Evolutionary conservation across 2,888 invertebrate genomes (phyloP).

Genomic region (Aphidius colemani): DNA sequence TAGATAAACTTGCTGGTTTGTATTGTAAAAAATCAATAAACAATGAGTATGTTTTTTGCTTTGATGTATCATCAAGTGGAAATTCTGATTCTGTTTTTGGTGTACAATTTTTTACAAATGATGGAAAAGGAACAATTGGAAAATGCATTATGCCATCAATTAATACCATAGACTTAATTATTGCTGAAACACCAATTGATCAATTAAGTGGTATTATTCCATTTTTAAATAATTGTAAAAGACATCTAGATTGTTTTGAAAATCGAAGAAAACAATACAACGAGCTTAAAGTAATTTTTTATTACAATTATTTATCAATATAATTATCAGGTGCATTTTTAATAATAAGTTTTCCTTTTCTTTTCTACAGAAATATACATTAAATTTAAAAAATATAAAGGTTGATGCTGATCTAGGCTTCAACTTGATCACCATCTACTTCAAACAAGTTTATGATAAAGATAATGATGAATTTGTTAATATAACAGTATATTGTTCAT

Average conservation of each 20-base stretch:
- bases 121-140: conserved; percentile 34
- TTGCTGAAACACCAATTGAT: conserved; percentile 33
- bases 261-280: conserved; percentile 37
- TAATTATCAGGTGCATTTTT: neutral
- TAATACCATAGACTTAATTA: conserved; percentile 35
- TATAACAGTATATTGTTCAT: conserved; percentile 36
- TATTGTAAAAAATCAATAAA: conserved; percentile 33
- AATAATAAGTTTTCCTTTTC: neutral
- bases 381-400: conserved; percentile 28
- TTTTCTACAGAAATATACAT: conserved; percentile 32
- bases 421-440: conserved; percentile 34
- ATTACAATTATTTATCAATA: neutral
- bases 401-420: conserved; percentile 35
- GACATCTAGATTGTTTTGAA: conserved; percentile 37
- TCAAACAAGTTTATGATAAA: conserved; percentile 31
- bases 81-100: conserved; percentile 23
- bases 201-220: conserved; percentile 20
- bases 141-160: conserved; percentile 44
- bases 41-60: conserved; percentile 37
- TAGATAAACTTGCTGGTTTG: conserved; percentile 39
- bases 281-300: conserved; percentile 33
- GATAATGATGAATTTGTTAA: conserved; percentile 28
- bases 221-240: conserved; percentile 40
- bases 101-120: conserved; percentile 35
- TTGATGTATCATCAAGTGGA: conserved; percentile 26